These are phyloP conservation scores for Cheilinus undulatus DNA, from an alignment of 2,113 vertebrate species.

Conservation along the genomic window DNA sequence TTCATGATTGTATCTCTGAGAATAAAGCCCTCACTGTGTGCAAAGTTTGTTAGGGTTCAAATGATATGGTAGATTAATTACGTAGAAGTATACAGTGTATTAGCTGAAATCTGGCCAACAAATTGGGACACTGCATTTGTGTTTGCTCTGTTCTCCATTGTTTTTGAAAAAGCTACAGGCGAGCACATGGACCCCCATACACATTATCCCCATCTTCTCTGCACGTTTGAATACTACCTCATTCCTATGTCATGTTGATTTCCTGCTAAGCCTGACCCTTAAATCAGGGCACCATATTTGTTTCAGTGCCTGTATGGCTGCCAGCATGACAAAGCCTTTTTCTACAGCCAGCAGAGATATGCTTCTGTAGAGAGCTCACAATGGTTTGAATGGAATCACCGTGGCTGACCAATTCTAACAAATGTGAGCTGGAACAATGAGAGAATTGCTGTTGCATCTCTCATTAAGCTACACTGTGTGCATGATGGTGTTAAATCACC, in stretches of 20 bases:
- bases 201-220: conserved; percentile 21
- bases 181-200: conserved; percentile 15
- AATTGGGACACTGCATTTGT: conserved; percentile 30
- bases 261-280: conserved; percentile 61
- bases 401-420: conserved; percentile 51
- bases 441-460: conserved; percentile 38
- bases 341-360: conserved; percentile 42
- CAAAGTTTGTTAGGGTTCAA: conserved; percentile 17
- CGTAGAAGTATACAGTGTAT: conserved; percentile 32
- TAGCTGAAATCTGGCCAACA: conserved; percentile 37
- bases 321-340: conserved; percentile 61
- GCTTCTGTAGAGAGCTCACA: conserved; percentile 61
- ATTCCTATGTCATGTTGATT: conserved; percentile 71
- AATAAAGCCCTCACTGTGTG: conserved; percentile 48
- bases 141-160: conserved; percentile 14
- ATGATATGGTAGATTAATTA: conserved; percentile 57
- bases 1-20: conserved; percentile 10
- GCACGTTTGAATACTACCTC: conserved; percentile 54
- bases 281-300: conserved; percentile 54
- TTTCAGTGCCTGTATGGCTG: conserved; percentile 36
- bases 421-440: conserved; percentile 43
- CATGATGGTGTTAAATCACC: neutral
- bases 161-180: conserved; percentile 31
- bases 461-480: conserved; percentile 31
- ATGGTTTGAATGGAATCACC: conserved; percentile 62